phyloP scores from a whole-genome alignment of 2,888 invertebrate species.

The Timandra comae region DNA sequence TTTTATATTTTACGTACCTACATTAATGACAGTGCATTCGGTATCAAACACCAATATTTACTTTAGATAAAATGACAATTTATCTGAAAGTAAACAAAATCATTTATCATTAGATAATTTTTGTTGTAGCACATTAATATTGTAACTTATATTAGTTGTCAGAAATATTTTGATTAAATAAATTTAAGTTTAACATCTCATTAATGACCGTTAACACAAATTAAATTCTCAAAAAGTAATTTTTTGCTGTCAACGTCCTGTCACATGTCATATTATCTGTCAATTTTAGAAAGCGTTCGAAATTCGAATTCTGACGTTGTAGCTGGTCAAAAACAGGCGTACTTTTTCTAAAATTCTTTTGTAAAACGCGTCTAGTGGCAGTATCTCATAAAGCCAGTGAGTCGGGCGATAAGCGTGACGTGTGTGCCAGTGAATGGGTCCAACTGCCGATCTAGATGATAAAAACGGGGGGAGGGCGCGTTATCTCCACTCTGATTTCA shows the following conservation, averaged over 20 bases:
- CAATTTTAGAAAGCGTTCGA: no score
- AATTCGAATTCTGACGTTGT: no score
- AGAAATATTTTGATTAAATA: no score
- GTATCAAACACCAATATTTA: conserved; percentile 14
- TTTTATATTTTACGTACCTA: neutral
- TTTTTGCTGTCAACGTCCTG: no score
- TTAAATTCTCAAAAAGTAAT: no score
- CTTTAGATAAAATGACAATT: conserved; percentile 13
- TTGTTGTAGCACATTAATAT: conserved; percentile 2
- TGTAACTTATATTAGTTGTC: no score
- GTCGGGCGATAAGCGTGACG: conserved; percentile 36
- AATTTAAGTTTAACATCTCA: no score
- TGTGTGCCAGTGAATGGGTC: conserved; percentile 38
- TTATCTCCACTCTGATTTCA: conserved; percentile 60
- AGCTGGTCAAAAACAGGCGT: no score
- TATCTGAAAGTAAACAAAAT: conserved; percentile 18
- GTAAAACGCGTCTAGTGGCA: conserved; percentile 1
- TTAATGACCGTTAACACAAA: no score
- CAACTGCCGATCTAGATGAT: conserved; percentile 32
- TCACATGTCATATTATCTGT: no score
- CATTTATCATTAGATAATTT: conserved; percentile 12
- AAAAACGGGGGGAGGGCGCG: conserved; percentile 32
- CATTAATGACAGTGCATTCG: conserved; percentile 10
- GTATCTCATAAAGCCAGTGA: conserved; percentile 23
- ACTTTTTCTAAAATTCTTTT: no score